Base-by-base conservation (phyloP, 1,140 invertebrate genomes). In the Papilio xuthus region DNA sequence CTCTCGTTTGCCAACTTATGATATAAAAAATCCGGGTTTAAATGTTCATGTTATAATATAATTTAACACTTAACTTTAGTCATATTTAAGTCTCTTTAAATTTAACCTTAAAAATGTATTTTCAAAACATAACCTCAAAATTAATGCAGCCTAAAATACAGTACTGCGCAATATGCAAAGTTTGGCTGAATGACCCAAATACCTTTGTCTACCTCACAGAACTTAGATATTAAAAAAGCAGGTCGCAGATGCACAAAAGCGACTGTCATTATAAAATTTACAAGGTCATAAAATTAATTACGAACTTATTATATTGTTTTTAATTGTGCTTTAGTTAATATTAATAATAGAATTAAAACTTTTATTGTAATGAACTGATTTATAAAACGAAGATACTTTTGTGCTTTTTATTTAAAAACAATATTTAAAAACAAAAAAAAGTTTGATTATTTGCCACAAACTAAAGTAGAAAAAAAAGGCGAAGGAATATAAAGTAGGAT, bases 201-300 rank as follows among this genome's bases (percentile, higher is more conserved):
- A 47, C 71, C 71, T 73, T 73, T 73, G 71, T 73, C 71, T 73
- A 37, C 50, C 50, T 67, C 26, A 7, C 32, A 73, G 20, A 73
- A 73, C 71, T 73, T 73, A 73, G 41, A 15, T 44, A 28, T 23
- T 44, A 73, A 72, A 72, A 72, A 70, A 42, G 1, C 41, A 47
- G 41, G 42, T 28, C 42, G 20, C 42, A 26, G 71, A 47, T 26
- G 42, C 71, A 26, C 3, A 73, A 67, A 28, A 15, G 6, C 26
- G 26, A 67, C 23, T 60, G 56, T 60, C 23, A 60, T 28, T 67
- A 28, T 56, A 7, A 56, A 8, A 56, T 56, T 20, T 23, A 56
- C 53, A 1, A 67, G 12, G 26, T 26, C 10, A 56, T 53, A 18
- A 50, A 44, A 50, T 47, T 47, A 47, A 1, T 1, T 15, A 50